phyloP scores from a whole-genome alignment of 2,888 invertebrate species.

The Villa cingulata region DNA sequence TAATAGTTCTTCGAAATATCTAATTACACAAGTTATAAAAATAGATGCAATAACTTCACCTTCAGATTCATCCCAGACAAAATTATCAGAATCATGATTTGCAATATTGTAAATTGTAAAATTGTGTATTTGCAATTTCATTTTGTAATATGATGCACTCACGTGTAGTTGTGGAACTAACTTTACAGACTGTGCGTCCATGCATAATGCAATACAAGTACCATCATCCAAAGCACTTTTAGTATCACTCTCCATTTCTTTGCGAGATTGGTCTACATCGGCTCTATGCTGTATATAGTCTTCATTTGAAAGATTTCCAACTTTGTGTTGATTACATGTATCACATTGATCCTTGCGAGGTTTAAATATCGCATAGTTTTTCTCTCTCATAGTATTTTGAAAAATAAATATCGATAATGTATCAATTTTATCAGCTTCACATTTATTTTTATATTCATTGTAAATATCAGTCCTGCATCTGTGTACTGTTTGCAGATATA shows the following conservation, averaged over 20 bases:
- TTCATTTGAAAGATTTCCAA: not conserved
- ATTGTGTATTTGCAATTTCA: constrained; percentile 10
- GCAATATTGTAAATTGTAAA: too few relatives aligned
- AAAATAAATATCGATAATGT: not conserved
- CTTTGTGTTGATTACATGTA: constrained; percentile 1
- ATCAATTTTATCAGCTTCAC: not conserved
- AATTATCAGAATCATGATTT: constrained; percentile 9
- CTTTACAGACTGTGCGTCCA: constrained; percentile 3
- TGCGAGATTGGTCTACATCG: not conserved
- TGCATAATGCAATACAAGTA: constrained; percentile 2
- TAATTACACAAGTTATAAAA: not conserved
- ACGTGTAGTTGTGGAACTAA: constrained; percentile 6
- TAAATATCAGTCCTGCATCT: not conserved
- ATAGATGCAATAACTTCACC: constrained; percentile 3
- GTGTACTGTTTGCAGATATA: not conserved
- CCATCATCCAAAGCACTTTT: not conserved
- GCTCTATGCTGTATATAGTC: not conserved
- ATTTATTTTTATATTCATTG: not conserved
- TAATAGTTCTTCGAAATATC: not conserved
- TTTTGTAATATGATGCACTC: constrained; percentile 9
- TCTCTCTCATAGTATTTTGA: not conserved
- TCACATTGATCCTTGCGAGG: constrained; percentile 6
- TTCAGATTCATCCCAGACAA: constrained; percentile 6
- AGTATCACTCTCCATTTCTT: not conserved
- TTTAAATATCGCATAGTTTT: not conserved